Evolutionary conservation across 2,888 invertebrate species (phyloP).

Genomic region (Sinelater perroti): DNA sequence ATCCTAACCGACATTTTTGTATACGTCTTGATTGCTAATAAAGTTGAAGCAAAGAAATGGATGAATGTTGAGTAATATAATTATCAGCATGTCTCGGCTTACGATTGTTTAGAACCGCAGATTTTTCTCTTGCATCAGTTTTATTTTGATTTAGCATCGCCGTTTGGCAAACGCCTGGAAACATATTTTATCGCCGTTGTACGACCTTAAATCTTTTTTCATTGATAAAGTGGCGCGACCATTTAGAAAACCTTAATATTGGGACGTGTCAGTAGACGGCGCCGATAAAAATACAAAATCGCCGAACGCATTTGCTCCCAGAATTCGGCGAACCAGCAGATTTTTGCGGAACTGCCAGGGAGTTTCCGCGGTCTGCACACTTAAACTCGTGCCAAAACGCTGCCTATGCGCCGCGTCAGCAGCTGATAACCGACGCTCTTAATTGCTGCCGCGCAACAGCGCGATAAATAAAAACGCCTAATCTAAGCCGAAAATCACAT

Average conservation of each 20-base stretch:
- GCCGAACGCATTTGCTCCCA: no score
- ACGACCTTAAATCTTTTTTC: background rate
- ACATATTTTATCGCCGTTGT: background rate
- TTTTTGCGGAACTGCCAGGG: background rate
- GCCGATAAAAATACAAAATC: no score
- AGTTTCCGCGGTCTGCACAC: background rate
- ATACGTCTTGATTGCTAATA: no score
- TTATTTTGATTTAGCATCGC: background rate
- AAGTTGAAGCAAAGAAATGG: no score
- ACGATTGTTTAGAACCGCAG: no score
- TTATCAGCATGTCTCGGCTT: no score
- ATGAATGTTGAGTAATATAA: no score
- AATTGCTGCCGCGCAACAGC: slow-evolving; percentile 18
- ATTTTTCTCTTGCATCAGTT: no score
- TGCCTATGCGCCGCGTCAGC: background rate
- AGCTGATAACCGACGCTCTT: slow-evolving; percentile 21
- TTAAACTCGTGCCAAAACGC: background rate
- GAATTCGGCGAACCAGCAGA: no score
- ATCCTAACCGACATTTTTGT: no score
- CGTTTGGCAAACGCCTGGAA: background rate
- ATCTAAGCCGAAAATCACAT: slow-evolving; percentile 32
- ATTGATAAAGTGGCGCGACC: background rate
- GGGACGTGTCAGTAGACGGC: no score
- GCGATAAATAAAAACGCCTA: slow-evolving; percentile 26
- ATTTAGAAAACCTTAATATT: background rate